These are phyloP conservation scores for Siphamia tubifer DNA, from an alignment of 2,113 vertebrate genomes.

Conservation along the genomic window DNA sequence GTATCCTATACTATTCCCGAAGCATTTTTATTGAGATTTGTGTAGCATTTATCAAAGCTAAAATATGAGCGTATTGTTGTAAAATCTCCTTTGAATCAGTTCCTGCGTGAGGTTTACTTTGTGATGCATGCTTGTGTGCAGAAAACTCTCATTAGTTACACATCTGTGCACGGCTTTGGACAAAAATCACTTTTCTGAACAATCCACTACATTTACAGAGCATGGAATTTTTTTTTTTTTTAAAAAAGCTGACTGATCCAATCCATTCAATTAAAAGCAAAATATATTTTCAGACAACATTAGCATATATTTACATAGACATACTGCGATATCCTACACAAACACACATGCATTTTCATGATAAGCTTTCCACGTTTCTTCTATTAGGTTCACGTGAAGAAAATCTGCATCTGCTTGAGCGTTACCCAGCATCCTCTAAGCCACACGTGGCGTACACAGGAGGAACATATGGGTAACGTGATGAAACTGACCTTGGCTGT, in stretches of 20 bases:
- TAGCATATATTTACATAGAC: background rate
- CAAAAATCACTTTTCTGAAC: background rate
- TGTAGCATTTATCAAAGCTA: background rate
- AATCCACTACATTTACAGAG: background rate
- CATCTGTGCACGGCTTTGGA: conserved; percentile 7
- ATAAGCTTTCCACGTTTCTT: background rate
- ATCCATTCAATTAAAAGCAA: background rate
- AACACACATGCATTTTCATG: background rate
- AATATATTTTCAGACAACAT: background rate
- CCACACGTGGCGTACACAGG: background rate
- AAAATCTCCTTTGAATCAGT: conserved; percentile 11
- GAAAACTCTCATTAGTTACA: conserved; percentile 17
- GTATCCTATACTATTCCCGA: conserved; percentile 4
- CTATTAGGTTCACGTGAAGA: background rate
- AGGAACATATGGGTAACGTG: conserved; percentile 15
- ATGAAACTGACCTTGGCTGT: conserved; percentile 23
- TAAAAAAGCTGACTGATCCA: conserved; percentile 9
- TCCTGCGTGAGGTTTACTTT: background rate
- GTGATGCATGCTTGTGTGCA: background rate
- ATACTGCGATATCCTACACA: too few species aligned
- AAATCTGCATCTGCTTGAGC: background rate
- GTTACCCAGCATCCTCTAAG: conserved; percentile 1
- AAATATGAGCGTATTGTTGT: background rate
- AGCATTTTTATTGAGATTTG: background rate
- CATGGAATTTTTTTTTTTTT: too few species aligned